Evolutionary conservation across 2,797 vertebrate species (phyloP).

Genomic region (Manis pentadactyla): DNA sequence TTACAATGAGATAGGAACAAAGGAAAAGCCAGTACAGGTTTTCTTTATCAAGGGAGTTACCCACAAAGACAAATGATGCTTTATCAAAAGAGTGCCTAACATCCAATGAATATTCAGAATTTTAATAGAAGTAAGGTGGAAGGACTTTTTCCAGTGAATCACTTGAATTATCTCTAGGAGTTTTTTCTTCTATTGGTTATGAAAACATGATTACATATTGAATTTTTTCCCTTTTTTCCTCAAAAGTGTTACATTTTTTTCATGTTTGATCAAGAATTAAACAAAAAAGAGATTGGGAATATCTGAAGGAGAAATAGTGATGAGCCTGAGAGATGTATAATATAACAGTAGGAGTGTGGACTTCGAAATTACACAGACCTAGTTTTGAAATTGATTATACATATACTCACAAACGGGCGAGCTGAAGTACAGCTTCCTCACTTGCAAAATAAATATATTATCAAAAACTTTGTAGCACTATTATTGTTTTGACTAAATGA

Average conservation of each 20-base stretch:
- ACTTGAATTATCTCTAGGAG: neutral
- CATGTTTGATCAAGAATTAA: neutral
- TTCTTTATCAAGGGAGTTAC: neutral
- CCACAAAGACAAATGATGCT: neutral
- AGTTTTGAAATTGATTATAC: neutral
- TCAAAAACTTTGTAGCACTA: neutral
- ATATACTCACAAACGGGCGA: neutral
- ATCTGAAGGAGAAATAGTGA: neutral
- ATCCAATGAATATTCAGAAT: neutral
- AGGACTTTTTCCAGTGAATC: neutral
- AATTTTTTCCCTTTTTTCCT: neutral
- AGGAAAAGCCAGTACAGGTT: neutral
- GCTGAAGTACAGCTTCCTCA: neutral
- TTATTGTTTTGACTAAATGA: neutral
- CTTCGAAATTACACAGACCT: neutral
- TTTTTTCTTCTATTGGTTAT: neutral
- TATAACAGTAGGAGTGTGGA: neutral
- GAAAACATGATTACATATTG: neutral
- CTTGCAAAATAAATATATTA: neutral
- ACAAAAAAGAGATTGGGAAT: neutral
- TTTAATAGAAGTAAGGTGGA: neutral
- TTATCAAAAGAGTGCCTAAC: neutral
- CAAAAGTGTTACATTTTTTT: neutral
- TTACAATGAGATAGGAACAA: neutral
- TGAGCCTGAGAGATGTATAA: neutral